Base-by-base conservation (phyloP, 2,113 vertebrate genomes). In the Tamias sibiricus region DNA sequence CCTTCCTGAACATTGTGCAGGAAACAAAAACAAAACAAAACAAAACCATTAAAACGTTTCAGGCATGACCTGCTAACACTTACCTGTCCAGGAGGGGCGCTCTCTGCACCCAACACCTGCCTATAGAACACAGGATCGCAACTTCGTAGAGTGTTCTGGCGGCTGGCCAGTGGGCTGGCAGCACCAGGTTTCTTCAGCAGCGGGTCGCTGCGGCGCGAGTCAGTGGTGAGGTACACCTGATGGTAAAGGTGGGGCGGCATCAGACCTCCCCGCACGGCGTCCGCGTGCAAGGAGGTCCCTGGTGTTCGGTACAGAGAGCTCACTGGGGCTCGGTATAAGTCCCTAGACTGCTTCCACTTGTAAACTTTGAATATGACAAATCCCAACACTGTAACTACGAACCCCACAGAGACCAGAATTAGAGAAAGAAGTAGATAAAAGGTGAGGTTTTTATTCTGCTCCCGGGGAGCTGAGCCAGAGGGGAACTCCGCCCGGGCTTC, bases 211-310 rank as follows among this genome's bases (percentile, higher is more conserved):
- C 98, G 99, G 96, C 98, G 98, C 11, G 98, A 99, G 97, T 99
- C 99, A 0, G 99, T 99, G 54, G 99, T 99, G 92, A 99, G 99
- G 97, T 98, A 99, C 72, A 99, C 98, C 96, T 99, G 99, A 47
- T 99, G 98, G 97, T 99, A 99, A 88, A 99, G 98, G 98, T 96
- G 98, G 10, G 98, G 98, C 0, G 98, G 96, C 0, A 92, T 94
- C 80, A 98, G 96, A 87, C 98, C 98, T 0, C 98, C 98, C 59
- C 98, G 96, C 71, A 99, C 98, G 0, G 98, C 98, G 1, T 99
- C 99, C 3, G 98, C 98, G 57, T 98, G 98, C 69, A 98, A 91
- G 91, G 98, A 98, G 24, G 98, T 98, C 81, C 98, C 99, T 32
- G 98, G 98, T 89, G 98, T 98, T 97, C 99, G 95, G 96, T 99